These are phyloP conservation scores for Vireo griseus DNA, from an alignment of 2,797 vertebrate genomes.

Conservation along the genomic window DNA sequence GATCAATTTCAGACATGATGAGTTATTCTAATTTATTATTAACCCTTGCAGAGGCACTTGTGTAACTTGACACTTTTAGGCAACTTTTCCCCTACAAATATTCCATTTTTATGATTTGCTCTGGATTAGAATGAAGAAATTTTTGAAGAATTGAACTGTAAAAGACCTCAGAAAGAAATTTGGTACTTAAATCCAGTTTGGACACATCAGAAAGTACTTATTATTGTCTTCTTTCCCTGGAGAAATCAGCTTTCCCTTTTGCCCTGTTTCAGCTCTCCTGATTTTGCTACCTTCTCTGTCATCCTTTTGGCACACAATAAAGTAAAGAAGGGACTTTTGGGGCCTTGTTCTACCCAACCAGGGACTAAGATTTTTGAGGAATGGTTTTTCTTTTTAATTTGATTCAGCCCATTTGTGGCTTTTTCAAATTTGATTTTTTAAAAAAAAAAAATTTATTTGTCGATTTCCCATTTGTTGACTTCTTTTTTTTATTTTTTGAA, in stretches of 20 bases:
- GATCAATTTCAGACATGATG: not conserved
- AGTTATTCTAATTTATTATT: not conserved
- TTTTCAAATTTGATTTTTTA: not conserved
- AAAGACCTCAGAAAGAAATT: not conserved
- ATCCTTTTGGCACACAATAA: not conserved
- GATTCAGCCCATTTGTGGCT: not conserved
- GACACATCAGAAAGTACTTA: not conserved
- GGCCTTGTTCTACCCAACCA: not conserved
- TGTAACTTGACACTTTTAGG: not conserved
- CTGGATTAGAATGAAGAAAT: not conserved
- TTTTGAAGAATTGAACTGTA: not conserved
- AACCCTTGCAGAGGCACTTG: not conserved
- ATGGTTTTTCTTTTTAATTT: no score
- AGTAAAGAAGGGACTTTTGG: not conserved
- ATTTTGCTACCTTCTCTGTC: not conserved
- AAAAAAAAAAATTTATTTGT: no score
- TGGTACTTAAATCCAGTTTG: not conserved
- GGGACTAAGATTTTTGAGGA: not conserved
- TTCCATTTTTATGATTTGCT: not conserved
- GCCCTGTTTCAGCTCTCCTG: not conserved
- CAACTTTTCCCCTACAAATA: rapidly evolving
- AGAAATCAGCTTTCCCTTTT: not conserved
- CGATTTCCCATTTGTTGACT: not conserved
- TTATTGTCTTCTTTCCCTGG: not conserved
- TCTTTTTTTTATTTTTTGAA: no score